These are phyloP conservation scores for Mylabris phalerata DNA, from an alignment of 1,140 invertebrate species.

Conservation along the genomic window DNA sequence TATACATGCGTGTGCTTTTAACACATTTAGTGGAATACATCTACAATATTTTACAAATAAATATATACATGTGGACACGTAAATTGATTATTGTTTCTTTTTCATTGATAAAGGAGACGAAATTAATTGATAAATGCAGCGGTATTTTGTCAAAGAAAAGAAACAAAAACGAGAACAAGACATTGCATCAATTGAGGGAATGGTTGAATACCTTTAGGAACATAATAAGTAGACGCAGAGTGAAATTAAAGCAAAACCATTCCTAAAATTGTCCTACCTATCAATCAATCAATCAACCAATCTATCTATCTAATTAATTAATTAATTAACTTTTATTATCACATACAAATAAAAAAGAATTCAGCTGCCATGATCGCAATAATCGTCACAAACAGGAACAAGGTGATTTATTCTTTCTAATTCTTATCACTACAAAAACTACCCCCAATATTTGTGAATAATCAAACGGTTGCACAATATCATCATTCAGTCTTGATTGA, in stretches of 20 bases:
- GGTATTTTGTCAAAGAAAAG: background rate
- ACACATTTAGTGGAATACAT: constrained; percentile 29
- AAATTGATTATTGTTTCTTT: constrained; percentile 6
- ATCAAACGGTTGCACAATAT: background rate
- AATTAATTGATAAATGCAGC: constrained; percentile 5
- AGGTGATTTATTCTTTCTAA: too few species aligned
- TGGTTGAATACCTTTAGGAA: constrained; percentile 12
- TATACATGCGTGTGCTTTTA: constrained; percentile 31
- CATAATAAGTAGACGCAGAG: background rate
- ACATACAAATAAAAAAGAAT: constrained; percentile 11
- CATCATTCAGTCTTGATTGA: constrained; percentile 31
- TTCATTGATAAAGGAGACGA: background rate
- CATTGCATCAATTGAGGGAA: constrained; percentile 6
- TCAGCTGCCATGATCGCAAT: constrained; percentile 15
- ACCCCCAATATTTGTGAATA: too few species aligned
- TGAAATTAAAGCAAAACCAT: constrained; percentile 1
- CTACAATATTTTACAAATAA: constrained; percentile 30
- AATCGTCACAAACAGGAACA: constrained; percentile 7
- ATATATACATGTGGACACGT: constrained; percentile 27
- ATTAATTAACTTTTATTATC: constrained; percentile 1
- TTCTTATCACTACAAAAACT: too few species aligned
- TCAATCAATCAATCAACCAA: too few species aligned
- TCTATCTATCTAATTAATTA: too few species aligned
- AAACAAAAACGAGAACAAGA: background rate
- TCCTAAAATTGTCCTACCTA: background rate